phyloP scores from a whole-genome alignment of 2,888 invertebrate species.

The Stramonita haemastoma region DNA sequence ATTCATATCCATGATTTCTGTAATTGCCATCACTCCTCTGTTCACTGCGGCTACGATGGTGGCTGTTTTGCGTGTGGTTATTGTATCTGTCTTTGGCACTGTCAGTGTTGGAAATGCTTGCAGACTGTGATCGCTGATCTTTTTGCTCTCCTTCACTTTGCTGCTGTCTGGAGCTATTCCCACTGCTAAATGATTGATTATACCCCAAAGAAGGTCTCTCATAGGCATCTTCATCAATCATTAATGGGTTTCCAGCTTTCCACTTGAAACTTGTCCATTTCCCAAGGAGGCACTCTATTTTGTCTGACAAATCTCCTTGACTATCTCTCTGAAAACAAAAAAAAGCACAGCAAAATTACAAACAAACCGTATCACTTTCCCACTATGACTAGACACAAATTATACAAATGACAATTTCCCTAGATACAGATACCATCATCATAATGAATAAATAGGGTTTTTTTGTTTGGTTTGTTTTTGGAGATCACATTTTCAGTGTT shows the following conservation, averaged over 20 bases:
- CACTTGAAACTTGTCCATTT: neutral
- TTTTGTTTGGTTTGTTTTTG: too few species aligned
- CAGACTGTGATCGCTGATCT: neutral
- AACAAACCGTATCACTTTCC: too few species aligned
- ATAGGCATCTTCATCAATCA: neutral
- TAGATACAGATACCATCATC: too few species aligned
- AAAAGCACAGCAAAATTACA: too few species aligned
- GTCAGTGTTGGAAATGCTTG: neutral
- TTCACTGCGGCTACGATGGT: neutral
- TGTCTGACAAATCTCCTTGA: neutral
- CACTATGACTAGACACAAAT: too few species aligned
- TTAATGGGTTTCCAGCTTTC: slow-evolving; percentile 15
- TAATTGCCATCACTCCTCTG: neutral
- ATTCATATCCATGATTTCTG: neutral
- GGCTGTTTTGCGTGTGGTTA: neutral
- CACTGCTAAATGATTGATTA: neutral
- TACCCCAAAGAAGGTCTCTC: neutral
- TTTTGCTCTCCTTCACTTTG: neutral
- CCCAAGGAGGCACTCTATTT: neutral
- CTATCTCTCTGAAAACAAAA: neutral
- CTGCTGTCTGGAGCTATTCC: neutral
- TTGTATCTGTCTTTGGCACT: neutral
- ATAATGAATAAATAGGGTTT: too few species aligned
- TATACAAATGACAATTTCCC: too few species aligned
- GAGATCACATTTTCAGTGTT: too few species aligned